Base-by-base conservation (phyloP, 2,113 vertebrate genomes). In the Halichoeres trimaculatus region DNA sequence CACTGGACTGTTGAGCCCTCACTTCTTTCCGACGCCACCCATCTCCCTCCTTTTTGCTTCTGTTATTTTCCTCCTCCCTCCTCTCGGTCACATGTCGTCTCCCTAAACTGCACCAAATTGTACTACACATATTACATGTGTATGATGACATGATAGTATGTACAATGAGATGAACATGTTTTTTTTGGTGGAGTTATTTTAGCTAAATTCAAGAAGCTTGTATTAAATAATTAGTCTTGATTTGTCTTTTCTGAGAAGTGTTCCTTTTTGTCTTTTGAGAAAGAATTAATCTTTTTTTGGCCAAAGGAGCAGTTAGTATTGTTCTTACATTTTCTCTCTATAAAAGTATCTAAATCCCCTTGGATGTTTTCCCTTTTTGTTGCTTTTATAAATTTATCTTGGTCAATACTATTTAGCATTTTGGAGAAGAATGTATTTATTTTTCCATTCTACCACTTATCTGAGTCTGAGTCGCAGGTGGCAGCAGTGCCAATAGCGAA, bases 1-100 rank as follows among this genome's bases (percentile, higher is more conserved):
- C 88, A 91, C 88, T 83, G 72, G 64, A 50, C 58, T 48, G 20
- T 36, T 45, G 72, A 75, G 54, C 67, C 57, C 62, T 53, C 4
- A 38, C 76, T 74, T 75, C 70, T 84, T 88, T 88, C 84, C 72
- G 59, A 86, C 72, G 71, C 84, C 80, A 70, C 70, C 71, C 55
- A 20, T 80, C 55, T 78, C 55, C 14, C 60, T 64, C 30, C n/a
- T 30, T 70, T 58, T 70, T 48, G 20, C 24, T 70, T 69, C 70
- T 71, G 67, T 83, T 69, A 80, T 66, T 70, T 57, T 54, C 65
- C 70, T 68, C 45, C 48, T 35, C 51, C 58, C 47, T 43, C 48
- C 61, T 45, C 47, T 65, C 47, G 10, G 66, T 76, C 58, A 75
- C 70, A 26, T 30, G 13, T 67, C 2, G 16, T 61, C 56, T 67